A percentile compares a stretch with the other conserved stretches of the same genome.
These are phyloP conservation scores for Tanypteryx hageni DNA, from an alignment of 2,888 invertebrate species.

Conservation along the genomic window DNA sequence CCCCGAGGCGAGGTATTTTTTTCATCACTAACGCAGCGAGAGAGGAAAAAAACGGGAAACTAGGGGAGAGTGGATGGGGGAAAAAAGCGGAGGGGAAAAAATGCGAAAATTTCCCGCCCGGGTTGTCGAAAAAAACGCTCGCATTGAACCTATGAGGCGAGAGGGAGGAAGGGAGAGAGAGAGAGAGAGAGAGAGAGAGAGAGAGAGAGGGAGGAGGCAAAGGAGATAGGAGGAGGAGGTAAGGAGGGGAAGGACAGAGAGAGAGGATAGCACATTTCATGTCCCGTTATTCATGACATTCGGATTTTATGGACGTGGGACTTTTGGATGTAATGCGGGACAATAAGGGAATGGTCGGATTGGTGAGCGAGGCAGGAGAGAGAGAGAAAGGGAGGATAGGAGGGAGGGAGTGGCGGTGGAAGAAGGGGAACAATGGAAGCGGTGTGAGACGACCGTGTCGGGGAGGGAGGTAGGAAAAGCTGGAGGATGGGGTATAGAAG, in stretches of 20 bases:
- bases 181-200: conserved; percentile 29
- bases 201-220: not conserved
- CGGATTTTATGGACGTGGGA: conserved; percentile 59
- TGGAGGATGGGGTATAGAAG: not conserved
- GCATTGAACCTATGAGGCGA: not conserved
- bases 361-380: not conserved
- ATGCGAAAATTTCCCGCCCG: conserved; percentile 2
- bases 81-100: not conserved
- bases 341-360: conserved; percentile 40
- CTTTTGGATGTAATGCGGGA: conserved; percentile 46
- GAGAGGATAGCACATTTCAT: conserved; percentile 32
- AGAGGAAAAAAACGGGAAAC: not conserved
- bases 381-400: not conserved
- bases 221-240: not conserved
- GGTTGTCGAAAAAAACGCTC: not conserved
- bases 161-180: not conserved
- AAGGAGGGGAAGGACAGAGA: not conserved
- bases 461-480: not conserved
- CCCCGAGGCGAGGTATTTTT: not conserved
- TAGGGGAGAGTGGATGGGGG: not conserved
- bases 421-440: not conserved
- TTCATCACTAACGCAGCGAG: not conserved
- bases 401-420: not conserved
- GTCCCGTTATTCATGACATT: conserved; percentile 62
- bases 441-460: not conserved